Conservation (phyloP, 2,113 vertebrate species). For the Sprattus sprattus region DNA sequence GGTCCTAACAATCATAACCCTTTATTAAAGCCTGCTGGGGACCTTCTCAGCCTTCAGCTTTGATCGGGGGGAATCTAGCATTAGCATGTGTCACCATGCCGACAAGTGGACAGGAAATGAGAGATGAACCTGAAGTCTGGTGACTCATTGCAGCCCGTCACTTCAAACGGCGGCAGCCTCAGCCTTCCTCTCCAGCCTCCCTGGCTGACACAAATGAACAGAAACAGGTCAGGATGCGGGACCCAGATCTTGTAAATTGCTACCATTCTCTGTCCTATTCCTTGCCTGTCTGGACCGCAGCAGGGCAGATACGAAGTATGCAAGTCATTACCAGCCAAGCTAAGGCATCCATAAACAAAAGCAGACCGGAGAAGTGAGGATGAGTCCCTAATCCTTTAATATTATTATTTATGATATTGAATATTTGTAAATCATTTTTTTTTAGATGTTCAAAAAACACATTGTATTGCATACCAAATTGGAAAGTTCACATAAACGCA, state of each 20-base stretch:
- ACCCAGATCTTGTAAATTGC: slow-evolving; percentile 50
- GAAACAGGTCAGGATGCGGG: slow-evolving; percentile 51
- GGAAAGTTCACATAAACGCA: too few relatives aligned
- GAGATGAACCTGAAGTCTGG: slow-evolving; percentile 49
- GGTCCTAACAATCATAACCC: neutral
- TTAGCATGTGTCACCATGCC: slow-evolving; percentile 38
- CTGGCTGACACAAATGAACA: slow-evolving; percentile 48
- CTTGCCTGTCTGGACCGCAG: slow-evolving; percentile 14
- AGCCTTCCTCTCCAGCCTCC: slow-evolving; percentile 23
- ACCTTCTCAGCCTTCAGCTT: slow-evolving; percentile 49
- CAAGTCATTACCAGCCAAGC: slow-evolving; percentile 17
- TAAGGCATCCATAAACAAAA: neutral
- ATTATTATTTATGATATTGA: neutral
- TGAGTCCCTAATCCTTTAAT: neutral
- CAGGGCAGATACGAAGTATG: slow-evolving; percentile 27
- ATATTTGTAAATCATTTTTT: slow-evolving; percentile 29
- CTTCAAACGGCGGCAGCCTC: slow-evolving; percentile 48
- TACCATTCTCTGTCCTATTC: slow-evolving; percentile 43
- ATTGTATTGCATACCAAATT: too few relatives aligned
- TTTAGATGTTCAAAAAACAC: too few relatives aligned
- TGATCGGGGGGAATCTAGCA: slow-evolving; percentile 48
- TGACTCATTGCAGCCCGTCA: slow-evolving; percentile 42
- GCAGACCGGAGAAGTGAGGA: slow-evolving; percentile 14
- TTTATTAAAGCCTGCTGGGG: slow-evolving; percentile 25
- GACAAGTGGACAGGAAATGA: slow-evolving; percentile 53